A percentile compares a stretch with the other conserved stretches of the same genome.
Evolutionary conservation across 2,797 vertebrate genomes (phyloP).

Genomic region (Prunella strophiata): DNA sequence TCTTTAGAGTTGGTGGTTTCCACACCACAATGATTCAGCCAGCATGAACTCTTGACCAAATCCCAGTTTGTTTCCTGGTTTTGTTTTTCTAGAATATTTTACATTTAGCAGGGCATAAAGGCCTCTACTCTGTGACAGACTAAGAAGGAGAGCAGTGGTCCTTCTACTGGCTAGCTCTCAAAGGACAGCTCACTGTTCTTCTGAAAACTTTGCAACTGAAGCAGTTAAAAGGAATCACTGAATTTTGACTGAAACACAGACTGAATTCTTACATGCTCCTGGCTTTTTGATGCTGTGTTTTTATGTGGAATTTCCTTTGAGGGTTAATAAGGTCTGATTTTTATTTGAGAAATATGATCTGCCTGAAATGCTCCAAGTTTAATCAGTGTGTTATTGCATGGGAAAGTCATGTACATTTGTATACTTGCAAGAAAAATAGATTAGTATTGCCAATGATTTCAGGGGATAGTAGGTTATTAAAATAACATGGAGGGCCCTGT

Average conservation of each 20-base stretch:
- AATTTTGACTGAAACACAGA: neutral
- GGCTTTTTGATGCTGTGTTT: neutral
- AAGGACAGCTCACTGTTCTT: neutral
- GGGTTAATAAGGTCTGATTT: slow-evolving; percentile 1
- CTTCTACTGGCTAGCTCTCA: neutral
- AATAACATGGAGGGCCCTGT: neutral
- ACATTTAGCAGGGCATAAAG: neutral
- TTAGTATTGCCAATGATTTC: neutral
- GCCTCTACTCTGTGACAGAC: neutral
- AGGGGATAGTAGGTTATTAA: neutral
- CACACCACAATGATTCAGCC: slow-evolving; percentile 46
- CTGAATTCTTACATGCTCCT: neutral
- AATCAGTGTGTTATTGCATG: neutral
- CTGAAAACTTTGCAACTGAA: neutral
- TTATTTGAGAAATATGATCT: neutral
- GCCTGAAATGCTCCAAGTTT: neutral
- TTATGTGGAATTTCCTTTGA: neutral
- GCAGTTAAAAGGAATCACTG: neutral
- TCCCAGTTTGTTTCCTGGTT: slow-evolving; percentile 42
- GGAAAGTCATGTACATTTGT: neutral
- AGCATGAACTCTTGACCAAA: slow-evolving; percentile 47
- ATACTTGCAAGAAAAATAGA: neutral
- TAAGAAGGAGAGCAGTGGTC: neutral
- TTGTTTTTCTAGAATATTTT: slow-evolving; percentile 56
- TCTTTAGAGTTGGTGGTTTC: slow-evolving; percentile 58